Conservation (phyloP, 2,888 invertebrate genomes). For the Drosophila mimica region DNA sequence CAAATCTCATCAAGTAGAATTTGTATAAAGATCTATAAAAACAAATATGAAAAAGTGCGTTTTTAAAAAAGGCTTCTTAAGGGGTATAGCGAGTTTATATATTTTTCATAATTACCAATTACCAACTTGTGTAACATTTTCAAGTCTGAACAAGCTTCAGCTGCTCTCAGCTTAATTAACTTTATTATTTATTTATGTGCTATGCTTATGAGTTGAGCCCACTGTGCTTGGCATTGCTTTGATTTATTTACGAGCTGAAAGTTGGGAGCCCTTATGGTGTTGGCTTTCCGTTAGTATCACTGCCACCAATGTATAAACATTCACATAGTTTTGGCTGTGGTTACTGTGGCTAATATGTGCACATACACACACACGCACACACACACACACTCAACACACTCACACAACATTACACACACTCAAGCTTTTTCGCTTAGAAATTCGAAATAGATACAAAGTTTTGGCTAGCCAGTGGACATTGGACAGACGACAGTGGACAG, state of each 20-base stretch:
- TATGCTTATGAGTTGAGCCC: slow-evolving; percentile 25
- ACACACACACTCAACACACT: slow-evolving; percentile 40
- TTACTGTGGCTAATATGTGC: slow-evolving; percentile 66
- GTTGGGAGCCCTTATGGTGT: slow-evolving; percentile 64
- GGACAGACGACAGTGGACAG: slow-evolving; percentile 14
- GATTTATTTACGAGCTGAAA: slow-evolving; percentile 64
- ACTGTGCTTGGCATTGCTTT: slow-evolving; percentile 59
- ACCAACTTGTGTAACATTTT: neutral
- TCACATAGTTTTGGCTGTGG: slow-evolving; percentile 57
- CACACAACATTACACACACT: slow-evolving; percentile 38
- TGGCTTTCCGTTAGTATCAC: slow-evolving; percentile 71
- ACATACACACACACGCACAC: slow-evolving; percentile 46
- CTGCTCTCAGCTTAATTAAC: neutral
- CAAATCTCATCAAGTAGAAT: too few species aligned
- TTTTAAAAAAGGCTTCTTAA: neutral
- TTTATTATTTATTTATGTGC: neutral
- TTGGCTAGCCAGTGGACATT: slow-evolving; percentile 55
- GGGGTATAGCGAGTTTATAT: neutral
- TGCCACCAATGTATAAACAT: slow-evolving; percentile 38
- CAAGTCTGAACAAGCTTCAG: neutral
- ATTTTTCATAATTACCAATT: neutral
- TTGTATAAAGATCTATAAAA: too few species aligned
- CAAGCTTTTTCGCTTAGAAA: slow-evolving; percentile 66
- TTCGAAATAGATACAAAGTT: slow-evolving; percentile 60
- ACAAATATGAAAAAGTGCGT: neutral